Percentiles rank a stretch among this genome's conserved stretches.
Conservation (phyloP, 2,888 invertebrate genomes). For the Patella ulyssiponensis region DNA sequence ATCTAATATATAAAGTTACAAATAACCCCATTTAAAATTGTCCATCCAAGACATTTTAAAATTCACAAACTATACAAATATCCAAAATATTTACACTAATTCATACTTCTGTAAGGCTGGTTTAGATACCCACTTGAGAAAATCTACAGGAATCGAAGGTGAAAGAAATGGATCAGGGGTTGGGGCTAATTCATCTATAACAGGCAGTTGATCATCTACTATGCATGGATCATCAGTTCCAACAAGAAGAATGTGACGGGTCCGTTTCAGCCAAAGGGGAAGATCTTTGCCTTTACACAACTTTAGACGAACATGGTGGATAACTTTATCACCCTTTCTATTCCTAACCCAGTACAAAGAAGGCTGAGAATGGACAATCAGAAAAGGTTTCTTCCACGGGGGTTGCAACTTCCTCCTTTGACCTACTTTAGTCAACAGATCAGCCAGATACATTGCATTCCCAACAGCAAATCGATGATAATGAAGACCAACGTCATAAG, state of each 20-base stretch:
- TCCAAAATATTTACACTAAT: no score
- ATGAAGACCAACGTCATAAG: constrained; percentile 18
- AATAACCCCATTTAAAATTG: no score
- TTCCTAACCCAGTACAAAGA: neutral
- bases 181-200: no score
- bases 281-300: neutral
- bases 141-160: no score
- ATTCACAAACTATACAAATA: no score
- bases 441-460: constrained; percentile 14
- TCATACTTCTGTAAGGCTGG: no score
- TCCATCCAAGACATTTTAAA: no score
- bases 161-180: no score
- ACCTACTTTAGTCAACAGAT: constrained; percentile 21
- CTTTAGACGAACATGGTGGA: constrained; percentile 15
- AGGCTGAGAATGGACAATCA: neutral
- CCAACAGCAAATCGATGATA: neutral
- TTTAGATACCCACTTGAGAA: no score
- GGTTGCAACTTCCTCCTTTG: neutral
- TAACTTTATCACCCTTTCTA: constrained; percentile 6
- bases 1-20: no score
- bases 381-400: neutral
- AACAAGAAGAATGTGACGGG: neutral
- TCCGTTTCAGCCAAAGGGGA: constrained; percentile 5
- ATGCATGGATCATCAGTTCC: no score
- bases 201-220: no score